A percentile compares a stretch with the other conserved stretches of the same genome.
Conservation (phyloP, 2,888 invertebrate species). For the Melinaea marsaeus region DNA sequence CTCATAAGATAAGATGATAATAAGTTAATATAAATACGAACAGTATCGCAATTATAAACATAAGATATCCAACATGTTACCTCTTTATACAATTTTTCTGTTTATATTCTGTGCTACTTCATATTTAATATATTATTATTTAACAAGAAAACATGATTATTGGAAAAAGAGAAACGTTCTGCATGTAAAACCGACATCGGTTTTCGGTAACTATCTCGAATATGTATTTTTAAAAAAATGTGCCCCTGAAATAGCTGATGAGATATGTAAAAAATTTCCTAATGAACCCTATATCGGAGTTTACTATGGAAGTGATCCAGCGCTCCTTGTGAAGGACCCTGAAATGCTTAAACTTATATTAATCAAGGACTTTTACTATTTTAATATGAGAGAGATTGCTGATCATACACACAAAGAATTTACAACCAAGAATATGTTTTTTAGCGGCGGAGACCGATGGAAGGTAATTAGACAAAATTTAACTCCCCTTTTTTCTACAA, state of each 20-base stretch:
- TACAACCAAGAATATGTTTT: conserved; percentile 47
- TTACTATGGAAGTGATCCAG: conserved; percentile 54
- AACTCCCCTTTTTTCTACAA: conserved; percentile 54
- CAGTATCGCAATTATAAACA: too few relatives aligned
- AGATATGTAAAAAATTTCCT: conserved; percentile 47
- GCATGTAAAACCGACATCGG: conserved; percentile 38
- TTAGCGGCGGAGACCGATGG: conserved; percentile 54
- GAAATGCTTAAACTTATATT: conserved; percentile 49
- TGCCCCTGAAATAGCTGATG: conserved; percentile 37
- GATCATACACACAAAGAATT: conserved; percentile 46
- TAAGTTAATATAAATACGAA: too few relatives aligned
- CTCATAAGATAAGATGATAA: too few relatives aligned
- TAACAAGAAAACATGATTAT: conserved; percentile 38
- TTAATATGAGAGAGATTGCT: conserved; percentile 51
- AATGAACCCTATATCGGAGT: conserved; percentile 50
- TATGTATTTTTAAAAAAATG: conserved; percentile 44
- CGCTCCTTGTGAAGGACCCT: conserved; percentile 53
- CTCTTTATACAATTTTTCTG: too few relatives aligned
- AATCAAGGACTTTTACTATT: conserved; percentile 57
- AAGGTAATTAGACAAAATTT: conserved; percentile 51
- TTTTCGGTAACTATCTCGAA: conserved; percentile 54
- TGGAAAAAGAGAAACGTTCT: conserved; percentile 51
- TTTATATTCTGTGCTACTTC: background rate
- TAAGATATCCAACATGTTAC: too few relatives aligned
- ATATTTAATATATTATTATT: too few relatives aligned